Evolutionary conservation across 2,113 vertebrate genomes (phyloP), one percentile per base, ranked within the genome.

Genomic region (Amblyopsis rosae): DNA sequence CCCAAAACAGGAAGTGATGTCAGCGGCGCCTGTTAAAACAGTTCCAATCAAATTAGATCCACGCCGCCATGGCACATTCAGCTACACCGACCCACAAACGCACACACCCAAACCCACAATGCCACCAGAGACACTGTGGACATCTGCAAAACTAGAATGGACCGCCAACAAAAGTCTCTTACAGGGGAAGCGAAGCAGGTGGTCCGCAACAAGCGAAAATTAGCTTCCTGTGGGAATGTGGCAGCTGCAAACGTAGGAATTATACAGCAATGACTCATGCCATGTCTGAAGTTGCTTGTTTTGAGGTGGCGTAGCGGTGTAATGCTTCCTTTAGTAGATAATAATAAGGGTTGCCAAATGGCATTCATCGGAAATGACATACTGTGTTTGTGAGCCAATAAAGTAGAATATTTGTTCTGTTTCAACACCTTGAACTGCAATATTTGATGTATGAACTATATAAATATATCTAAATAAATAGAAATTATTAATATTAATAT

Each of bases 31-130:
- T 26, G 26, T 26, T 26, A 26, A 26, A 26, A 26, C 26, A 26
- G 26, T 26, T 85, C 76, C 73, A 86, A 92, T 90, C 82, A 69
- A 91, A 91, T 92, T 90, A 91, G 70, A 84, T 72, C 78, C 70
- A 67, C 45, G 81, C 85, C 81, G 81, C 85, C 90, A 79, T 79
- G 86, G 81, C 85, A 90, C 89, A 90, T 80, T 82, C 76, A 85
- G 81, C 85, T 81, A 83, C 54, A 3, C 54, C 54, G 15, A 8
- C 54, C 10, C 54, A 55, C n/a, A 19, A n/a, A 55, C 54, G 6
- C 56, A 17, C 56, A 26, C 16, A 9, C 16, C 56, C 17, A 66
- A 13, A 64, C 65, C 60, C 59, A 32, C 84, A 90, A 86, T 88
- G 86, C 84, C 87, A 86, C 81, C 83, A 86, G 82, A 73, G 80